These are phyloP conservation scores for Zaprionus ghesquierei DNA, from an alignment of 1,140 invertebrate genomes.

Conservation along the genomic window DNA sequence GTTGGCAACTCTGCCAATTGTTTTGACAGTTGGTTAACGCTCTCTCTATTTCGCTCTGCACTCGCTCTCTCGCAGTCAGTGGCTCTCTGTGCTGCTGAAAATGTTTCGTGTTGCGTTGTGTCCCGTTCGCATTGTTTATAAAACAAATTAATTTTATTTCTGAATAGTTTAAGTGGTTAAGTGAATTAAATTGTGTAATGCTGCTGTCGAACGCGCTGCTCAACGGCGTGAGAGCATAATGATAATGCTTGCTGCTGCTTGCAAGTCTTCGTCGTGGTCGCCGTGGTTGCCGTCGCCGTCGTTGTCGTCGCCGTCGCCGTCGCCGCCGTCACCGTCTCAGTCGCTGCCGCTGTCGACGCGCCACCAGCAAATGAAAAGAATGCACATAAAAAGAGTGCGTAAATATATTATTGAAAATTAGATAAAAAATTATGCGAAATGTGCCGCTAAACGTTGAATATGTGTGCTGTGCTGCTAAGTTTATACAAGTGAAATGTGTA, in stretches of 20 bases:
- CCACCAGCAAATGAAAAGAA: slow-evolving; percentile 23
- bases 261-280: neutral
- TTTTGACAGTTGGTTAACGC: slow-evolving; percentile 51
- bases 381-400: slow-evolving; percentile 9
- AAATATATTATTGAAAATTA: slow-evolving; percentile 21
- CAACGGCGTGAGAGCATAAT: slow-evolving; percentile 15
- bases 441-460: slow-evolving; percentile 15
- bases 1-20: slow-evolving; percentile 43
- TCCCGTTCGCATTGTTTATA: slow-evolving; percentile 48
- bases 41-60: slow-evolving; percentile 4
- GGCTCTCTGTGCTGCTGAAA: slow-evolving; percentile 38
- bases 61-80: slow-evolving; percentile 32
- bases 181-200: slow-evolving; percentile 43
- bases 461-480: slow-evolving; percentile 17
- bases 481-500: slow-evolving; percentile 45
- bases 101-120: slow-evolving; percentile 46
- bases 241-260: slow-evolving; percentile 20
- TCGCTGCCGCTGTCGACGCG: slow-evolving; percentile 38
- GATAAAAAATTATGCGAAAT: slow-evolving; percentile 18
- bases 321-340: slow-evolving; percentile 7
- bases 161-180: slow-evolving; percentile 38
- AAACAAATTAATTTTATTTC: slow-evolving; percentile 51
- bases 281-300: slow-evolving; percentile 18
- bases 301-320: slow-evolving; percentile 3
- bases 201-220: neutral